phyloP scores from a whole-genome alignment of 1,140 invertebrate genomes.

The Medauroidea extradentata region DNA sequence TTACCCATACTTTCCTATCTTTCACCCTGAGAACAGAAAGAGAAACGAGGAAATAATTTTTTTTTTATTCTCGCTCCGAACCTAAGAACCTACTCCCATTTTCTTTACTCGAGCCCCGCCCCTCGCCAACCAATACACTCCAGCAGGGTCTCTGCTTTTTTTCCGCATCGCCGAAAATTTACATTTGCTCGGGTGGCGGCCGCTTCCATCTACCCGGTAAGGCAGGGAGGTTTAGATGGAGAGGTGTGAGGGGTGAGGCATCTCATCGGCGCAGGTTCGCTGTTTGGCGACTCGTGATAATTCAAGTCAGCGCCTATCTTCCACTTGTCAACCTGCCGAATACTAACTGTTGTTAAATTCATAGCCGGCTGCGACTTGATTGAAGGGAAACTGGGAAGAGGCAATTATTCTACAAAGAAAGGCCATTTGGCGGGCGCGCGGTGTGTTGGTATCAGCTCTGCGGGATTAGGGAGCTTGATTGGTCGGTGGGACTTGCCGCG shows the following conservation, averaged over 20 bases:
- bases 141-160: slow-evolving; percentile 18
- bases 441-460: too few relatives aligned
- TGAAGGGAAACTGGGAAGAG: too few relatives aligned
- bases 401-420: too few relatives aligned
- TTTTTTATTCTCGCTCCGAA: slow-evolving; percentile 17
- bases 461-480: too few relatives aligned
- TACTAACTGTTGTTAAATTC: too few relatives aligned
- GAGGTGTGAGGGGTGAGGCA: slow-evolving; percentile 26
- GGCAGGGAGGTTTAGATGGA: too few relatives aligned
- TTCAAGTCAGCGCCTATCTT: slow-evolving; percentile 20
- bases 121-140: slow-evolving; percentile 11
- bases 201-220: slow-evolving; percentile 3
- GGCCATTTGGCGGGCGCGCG: too few relatives aligned
- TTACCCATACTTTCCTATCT: too few relatives aligned
- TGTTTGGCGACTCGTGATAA: slow-evolving; percentile 37
- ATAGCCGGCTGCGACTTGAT: too few relatives aligned
- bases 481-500: too few relatives aligned
- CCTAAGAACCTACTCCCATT: slow-evolving; percentile 17
- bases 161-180: slow-evolving; percentile 49
- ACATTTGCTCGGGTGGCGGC: slow-evolving; percentile 43
- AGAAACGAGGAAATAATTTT: slow-evolving; percentile 15
- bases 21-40: slow-evolving; percentile 2
- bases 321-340: too few relatives aligned
- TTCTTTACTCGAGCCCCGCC: slow-evolving; percentile 7
- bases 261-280: slow-evolving; percentile 7